These are phyloP conservation scores for Drosophila picticornis DNA, from an alignment of 2,888 invertebrate species.

Conservation along the genomic window DNA sequence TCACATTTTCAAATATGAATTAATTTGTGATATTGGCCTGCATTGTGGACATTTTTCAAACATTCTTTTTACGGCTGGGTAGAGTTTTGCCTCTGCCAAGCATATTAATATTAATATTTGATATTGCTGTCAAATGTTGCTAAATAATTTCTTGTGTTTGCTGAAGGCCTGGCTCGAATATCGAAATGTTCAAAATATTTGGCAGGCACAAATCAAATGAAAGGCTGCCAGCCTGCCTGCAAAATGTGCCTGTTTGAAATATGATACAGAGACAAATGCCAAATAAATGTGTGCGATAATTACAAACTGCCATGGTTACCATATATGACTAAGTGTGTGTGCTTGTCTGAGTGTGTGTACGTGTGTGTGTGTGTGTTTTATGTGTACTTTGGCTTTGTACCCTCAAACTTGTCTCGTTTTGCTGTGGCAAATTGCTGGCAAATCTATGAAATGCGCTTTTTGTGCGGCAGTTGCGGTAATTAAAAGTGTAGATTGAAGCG, in stretches of 20 bases:
- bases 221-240: slow-evolving; percentile 8
- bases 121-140: slow-evolving; percentile 10
- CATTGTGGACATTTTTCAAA: not conserved
- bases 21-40: not conserved
- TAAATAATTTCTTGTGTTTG: slow-evolving; percentile 23
- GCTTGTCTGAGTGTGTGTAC: not conserved
- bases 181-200: slow-evolving; percentile 12
- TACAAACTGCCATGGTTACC: slow-evolving; percentile 52
- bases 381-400: slow-evolving; percentile 33
- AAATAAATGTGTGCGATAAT: slow-evolving; percentile 56
- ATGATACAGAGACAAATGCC: slow-evolving; percentile 25
- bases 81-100: not conserved
- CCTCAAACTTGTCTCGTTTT: slow-evolving; percentile 56
- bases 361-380: not conserved
- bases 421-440: slow-evolving; percentile 57
- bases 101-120: slow-evolving; percentile 20
- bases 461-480: slow-evolving; percentile 26
- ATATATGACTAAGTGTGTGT: not conserved
- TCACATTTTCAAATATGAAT: not conserved
- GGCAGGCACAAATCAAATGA: slow-evolving; percentile 38
- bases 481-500: slow-evolving; percentile 63
- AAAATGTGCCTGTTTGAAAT: slow-evolving; percentile 35
- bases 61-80: not conserved
- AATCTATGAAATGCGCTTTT: slow-evolving; percentile 65
- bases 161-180: not conserved